These are phyloP conservation scores for Scarus forsteni DNA, from an alignment of 2,797 vertebrate species.

Conservation along the genomic window DNA sequence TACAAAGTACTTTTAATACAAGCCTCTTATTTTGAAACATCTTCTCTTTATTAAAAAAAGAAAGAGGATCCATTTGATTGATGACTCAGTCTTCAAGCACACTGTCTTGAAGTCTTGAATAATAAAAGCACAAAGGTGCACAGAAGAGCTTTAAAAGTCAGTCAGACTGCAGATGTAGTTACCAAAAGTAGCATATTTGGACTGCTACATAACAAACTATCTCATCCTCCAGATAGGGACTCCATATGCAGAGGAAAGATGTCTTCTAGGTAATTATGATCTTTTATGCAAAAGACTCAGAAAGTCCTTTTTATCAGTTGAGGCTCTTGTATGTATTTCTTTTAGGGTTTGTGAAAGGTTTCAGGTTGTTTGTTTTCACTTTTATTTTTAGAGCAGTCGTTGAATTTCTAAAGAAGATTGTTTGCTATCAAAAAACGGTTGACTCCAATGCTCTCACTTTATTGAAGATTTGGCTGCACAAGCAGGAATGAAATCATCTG, in stretches of 20 bases:
- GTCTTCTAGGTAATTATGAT: conserved; percentile 32
- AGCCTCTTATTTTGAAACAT: no score
- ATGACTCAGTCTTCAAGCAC: not conserved
- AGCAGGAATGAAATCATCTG: not conserved
- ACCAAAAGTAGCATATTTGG: conserved; percentile 18
- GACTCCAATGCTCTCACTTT: not conserved
- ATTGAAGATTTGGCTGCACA: not conserved
- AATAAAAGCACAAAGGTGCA: not conserved
- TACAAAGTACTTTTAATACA: no score
- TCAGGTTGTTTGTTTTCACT: not conserved
- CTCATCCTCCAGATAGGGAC: conserved; percentile 59
- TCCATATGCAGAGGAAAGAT: conserved; percentile 47
- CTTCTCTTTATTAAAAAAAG: no score
- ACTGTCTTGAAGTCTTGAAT: not conserved
- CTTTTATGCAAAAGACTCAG: conserved; percentile 23
- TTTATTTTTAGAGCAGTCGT: conserved; percentile 1
- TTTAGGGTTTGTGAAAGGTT: not conserved
- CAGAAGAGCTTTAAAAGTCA: not conserved
- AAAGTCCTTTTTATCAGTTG: conserved; percentile 5
- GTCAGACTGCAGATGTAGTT: conserved; percentile 30
- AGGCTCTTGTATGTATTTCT: not conserved
- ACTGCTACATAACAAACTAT: conserved; percentile 44
- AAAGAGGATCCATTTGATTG: no score
- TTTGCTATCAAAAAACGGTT: not conserved
- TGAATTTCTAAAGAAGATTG: not conserved